phyloP scores from a whole-genome alignment of 2,113 vertebrate species.

The Pangasianodon gigas region DNA sequence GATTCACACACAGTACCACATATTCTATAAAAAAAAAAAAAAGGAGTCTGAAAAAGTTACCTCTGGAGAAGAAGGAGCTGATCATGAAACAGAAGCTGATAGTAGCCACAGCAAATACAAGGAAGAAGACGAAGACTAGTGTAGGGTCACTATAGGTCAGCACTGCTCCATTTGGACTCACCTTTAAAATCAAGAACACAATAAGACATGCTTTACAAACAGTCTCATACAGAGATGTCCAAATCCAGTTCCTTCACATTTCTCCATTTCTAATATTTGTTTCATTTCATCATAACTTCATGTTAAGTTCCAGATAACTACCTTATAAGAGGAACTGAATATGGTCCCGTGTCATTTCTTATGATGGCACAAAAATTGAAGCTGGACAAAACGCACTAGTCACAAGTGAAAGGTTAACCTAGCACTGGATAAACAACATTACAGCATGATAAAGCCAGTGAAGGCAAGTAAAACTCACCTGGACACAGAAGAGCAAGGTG shows the following conservation, averaged over 20 bases:
- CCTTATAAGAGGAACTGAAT: not conserved
- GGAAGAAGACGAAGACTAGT: constrained; percentile 87
- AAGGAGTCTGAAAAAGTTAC: constrained; percentile 62
- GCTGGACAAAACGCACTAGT: not conserved
- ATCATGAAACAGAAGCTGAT: constrained; percentile 99
- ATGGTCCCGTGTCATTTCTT: not conserved
- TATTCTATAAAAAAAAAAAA: not conserved
- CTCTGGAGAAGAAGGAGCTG: constrained; percentile 94
- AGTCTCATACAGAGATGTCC: not conserved
- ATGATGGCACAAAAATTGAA: not conserved
- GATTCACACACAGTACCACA: not conserved
- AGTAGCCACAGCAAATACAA: constrained; percentile 82
- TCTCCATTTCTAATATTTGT: not conserved
- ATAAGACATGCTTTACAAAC: not conserved
- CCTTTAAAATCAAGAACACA: constrained; percentile 65
- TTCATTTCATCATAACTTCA: not conserved
- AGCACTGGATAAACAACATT: not conserved
- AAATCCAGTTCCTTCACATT: not conserved
- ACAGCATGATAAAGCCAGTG: not conserved
- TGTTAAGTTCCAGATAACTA: not conserved
- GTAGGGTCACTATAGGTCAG: constrained; percentile 89
- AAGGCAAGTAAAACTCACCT: constrained; percentile 72
- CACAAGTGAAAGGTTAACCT: not conserved
- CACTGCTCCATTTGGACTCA: constrained; percentile 85
- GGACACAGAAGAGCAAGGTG: constrained; percentile 88